Percentiles rank a stretch among this genome's conserved stretches.
Conservation (phyloP, 2,113 vertebrate genomes). For the Machaerirhynchus nigripectus region DNA sequence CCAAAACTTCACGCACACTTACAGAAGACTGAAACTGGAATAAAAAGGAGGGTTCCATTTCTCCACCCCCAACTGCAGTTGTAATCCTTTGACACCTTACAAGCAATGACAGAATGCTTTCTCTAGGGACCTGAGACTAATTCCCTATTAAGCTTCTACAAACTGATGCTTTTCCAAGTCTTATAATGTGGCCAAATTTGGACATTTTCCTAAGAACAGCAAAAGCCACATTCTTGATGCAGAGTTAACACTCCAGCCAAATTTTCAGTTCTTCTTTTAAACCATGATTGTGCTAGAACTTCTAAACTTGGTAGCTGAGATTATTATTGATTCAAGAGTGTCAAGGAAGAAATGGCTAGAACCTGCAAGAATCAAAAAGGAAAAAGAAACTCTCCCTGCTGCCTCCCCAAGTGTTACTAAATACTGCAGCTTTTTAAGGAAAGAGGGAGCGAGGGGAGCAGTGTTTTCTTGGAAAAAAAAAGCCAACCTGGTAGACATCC, state of each 20-base stretch:
- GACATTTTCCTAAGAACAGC: neutral
- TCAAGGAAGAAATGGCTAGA: neutral
- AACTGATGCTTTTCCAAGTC: conserved; percentile 11
- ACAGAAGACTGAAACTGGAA: neutral
- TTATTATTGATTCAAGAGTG: neutral
- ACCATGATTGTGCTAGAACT: neutral
- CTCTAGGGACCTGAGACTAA: neutral
- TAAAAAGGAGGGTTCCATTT: neutral
- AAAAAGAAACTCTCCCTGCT: neutral
- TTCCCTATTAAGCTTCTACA: neutral
- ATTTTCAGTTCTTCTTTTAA: conserved; percentile 9
- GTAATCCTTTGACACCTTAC: conserved; percentile 14
- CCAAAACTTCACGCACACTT: neutral
- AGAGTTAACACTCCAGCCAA: neutral
- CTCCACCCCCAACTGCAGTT: neutral
- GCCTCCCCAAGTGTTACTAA: neutral
- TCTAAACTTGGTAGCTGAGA: neutral
- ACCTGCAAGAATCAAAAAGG: neutral
- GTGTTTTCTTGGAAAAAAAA: neutral
- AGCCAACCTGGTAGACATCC: neutral
- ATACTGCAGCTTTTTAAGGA: neutral
- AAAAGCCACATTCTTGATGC: conserved; percentile 3
- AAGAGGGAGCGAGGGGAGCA: accelerated
- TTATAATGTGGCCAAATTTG: conserved; percentile 20
- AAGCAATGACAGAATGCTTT: neutral